A percentile compares a stretch with the other conserved stretches of the same genome.
Conservation (phyloP, 2,797 vertebrate genomes). For the Spinus olivaceus region DNA sequence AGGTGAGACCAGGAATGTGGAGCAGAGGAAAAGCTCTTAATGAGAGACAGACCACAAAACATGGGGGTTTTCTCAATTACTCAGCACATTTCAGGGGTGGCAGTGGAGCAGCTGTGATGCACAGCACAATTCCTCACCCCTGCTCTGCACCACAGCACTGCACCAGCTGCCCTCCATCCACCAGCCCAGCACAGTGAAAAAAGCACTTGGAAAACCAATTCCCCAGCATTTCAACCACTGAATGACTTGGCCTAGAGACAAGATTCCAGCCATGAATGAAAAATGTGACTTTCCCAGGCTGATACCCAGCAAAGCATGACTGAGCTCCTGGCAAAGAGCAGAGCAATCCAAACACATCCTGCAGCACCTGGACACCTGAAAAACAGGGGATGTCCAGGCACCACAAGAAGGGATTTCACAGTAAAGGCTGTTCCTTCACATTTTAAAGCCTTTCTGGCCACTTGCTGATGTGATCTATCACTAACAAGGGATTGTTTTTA, state of each 20-base stretch:
- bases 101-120: neutral
- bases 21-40: neutral
- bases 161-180: neutral
- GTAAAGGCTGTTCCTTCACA: neutral
- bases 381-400: neutral
- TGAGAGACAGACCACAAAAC: neutral
- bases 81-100: neutral
- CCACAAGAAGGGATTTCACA: neutral
- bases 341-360: neutral
- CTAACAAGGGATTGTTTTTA: rapidly evolving
- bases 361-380: neutral
- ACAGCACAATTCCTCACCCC: neutral
- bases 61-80: neutral
- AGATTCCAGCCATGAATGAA: neutral
- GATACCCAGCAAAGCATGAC: neutral
- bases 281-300: neutral
- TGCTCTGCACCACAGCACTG: neutral
- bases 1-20: neutral
- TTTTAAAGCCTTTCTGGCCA: neutral
- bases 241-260: neutral
- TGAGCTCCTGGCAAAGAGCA: neutral
- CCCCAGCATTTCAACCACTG: neutral
- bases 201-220: neutral
- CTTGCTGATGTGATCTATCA: neutral
- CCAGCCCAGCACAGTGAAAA: neutral